A percentile compares a stretch with the other conserved stretches of the same genome.
These are phyloP conservation scores for Sternotherus odoratus DNA, from an alignment of 2,797 vertebrate species.

Conservation along the genomic window DNA sequence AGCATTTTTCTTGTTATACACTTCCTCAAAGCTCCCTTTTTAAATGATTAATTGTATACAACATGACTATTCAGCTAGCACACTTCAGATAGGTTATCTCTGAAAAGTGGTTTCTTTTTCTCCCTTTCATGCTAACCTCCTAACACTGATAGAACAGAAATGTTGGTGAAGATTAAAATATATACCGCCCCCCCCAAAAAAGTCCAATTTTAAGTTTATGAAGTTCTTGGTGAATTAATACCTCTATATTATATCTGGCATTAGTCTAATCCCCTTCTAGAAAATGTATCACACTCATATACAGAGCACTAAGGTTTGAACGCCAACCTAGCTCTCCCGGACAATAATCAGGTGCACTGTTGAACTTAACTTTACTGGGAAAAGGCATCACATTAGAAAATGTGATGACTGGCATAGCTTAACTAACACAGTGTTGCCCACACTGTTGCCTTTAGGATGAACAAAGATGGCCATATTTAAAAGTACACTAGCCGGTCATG, in stretches of 20 bases:
- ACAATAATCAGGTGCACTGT: not conserved
- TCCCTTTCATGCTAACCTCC: not conserved
- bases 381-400: not conserved
- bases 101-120: not conserved
- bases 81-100: not conserved
- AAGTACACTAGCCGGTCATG: not conserved
- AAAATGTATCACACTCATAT: not conserved
- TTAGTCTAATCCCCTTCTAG: not conserved
- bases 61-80: not conserved
- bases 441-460: not conserved
- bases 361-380: not conserved
- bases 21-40: not conserved
- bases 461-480: not conserved
- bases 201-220: not conserved
- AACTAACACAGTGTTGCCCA: rapidly evolving
- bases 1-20: not conserved
- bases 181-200: not conserved
- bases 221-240: not conserved
- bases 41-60: not conserved
- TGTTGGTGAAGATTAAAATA: not conserved
- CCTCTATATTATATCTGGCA: not conserved
- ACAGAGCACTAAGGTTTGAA: not conserved
- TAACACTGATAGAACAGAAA: not conserved
- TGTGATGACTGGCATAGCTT: not conserved
- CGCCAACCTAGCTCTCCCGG: not conserved